phyloP scores from a whole-genome alignment of 2,797 vertebrate species.

The Anniella stebbinsi region DNA sequence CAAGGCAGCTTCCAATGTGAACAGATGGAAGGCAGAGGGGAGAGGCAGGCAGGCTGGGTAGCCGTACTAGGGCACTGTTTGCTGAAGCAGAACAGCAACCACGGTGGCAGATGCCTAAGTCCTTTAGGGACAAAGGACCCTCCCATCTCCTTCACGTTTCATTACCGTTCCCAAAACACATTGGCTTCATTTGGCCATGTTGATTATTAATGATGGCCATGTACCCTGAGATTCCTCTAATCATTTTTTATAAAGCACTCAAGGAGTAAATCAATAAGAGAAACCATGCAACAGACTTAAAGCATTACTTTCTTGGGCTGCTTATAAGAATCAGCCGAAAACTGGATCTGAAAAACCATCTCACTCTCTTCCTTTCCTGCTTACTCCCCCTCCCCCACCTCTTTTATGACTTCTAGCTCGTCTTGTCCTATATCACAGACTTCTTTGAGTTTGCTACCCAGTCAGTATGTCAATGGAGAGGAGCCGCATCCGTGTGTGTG shows the following conservation, averaged over 20 bases:
- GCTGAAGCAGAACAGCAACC: not conserved
- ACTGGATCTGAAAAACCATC: not conserved
- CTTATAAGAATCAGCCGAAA: slow-evolving; percentile 8
- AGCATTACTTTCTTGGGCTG: slow-evolving; percentile 33
- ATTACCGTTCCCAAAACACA: slow-evolving; percentile 33
- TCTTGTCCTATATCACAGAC: not conserved
- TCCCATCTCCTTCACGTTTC: slow-evolving; percentile 18
- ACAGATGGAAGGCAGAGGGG: not conserved
- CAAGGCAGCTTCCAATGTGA: not conserved
- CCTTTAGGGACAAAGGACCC: not conserved
- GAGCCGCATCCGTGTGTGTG: not conserved
- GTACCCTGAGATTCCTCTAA: slow-evolving; percentile 27
- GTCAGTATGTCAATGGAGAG: not conserved
- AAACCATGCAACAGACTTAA: slow-evolving; percentile 44
- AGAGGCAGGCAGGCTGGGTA: not conserved
- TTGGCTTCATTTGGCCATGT: slow-evolving; percentile 29
- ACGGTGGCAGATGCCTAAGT: not conserved
- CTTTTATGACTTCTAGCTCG: not conserved
- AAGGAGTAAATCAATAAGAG: slow-evolving; percentile 42
- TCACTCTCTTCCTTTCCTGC: not conserved
- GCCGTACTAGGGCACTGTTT: no score
- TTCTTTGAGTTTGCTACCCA: not conserved
- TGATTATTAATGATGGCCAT: slow-evolving; percentile 43
- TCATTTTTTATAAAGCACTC: slow-evolving; percentile 42
- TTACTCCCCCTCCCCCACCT: not conserved